These are phyloP conservation scores for Heliconius eleuchia DNA, from an alignment of 1,140 invertebrate genomes.

Conservation along the genomic window DNA sequence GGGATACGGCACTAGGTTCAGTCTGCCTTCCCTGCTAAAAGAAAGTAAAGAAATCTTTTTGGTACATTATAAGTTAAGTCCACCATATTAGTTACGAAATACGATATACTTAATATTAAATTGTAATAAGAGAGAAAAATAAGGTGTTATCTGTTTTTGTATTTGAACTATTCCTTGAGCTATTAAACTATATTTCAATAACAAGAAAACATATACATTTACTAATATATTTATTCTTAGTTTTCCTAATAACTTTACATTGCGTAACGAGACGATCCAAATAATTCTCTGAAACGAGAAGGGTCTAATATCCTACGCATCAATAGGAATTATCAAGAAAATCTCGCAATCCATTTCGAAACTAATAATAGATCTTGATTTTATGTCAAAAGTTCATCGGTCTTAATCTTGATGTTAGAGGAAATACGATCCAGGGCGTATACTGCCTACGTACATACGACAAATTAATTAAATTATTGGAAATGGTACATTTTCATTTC, in stretches of 20 bases:
- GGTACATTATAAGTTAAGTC: no score
- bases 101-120: no score
- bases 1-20: no score
- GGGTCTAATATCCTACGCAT: neutral
- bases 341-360: constrained; percentile 12
- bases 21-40: no score
- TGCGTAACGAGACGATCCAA: neutral
- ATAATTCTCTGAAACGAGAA: neutral
- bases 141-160: no score
- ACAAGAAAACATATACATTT: no score
- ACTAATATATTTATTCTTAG: neutral
- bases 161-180: no score
- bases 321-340: constrained; percentile 14
- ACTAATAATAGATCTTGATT: constrained; percentile 14
- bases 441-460: neutral
- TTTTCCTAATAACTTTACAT: neutral
- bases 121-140: no score
- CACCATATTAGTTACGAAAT: no score
- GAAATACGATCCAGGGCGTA: constrained; percentile 22
- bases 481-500: neutral
- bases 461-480: neutral
- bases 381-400: constrained; percentile 31
- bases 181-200: no score
- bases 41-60: no score
- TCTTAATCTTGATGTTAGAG: constrained; percentile 23